Conservation (phyloP, 1,140 invertebrate species). For the Aphaenogaster floridana region DNA sequence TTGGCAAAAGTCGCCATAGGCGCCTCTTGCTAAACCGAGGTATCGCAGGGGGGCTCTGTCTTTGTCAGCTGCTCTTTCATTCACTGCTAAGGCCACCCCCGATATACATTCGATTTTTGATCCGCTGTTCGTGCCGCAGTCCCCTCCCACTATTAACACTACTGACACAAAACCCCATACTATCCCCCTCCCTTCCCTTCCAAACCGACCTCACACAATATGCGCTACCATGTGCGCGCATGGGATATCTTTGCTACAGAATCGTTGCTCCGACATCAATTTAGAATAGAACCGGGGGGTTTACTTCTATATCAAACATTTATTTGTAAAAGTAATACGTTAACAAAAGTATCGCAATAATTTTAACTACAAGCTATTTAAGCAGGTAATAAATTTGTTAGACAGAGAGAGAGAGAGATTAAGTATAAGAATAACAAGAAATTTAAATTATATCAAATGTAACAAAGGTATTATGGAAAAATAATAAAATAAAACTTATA, state of each 20-base stretch:
- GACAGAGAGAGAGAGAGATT: no score
- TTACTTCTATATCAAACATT: not conserved
- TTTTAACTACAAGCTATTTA: not conserved
- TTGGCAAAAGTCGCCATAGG: conserved; percentile 20
- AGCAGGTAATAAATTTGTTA: not conserved
- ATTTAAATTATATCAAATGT: not conserved
- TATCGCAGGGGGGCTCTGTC: conserved; percentile 62
- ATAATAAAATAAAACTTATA: not conserved
- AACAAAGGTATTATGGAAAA: not conserved
- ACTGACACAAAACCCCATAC: conserved; percentile 81
- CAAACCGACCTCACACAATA: conserved; percentile 74
- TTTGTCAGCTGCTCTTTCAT: conserved; percentile 81
- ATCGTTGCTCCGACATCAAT: not conserved
- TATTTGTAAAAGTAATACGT: not conserved
- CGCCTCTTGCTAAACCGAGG: conserved; percentile 13
- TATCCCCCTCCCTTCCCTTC: conserved; percentile 54
- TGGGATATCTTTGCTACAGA: not conserved
- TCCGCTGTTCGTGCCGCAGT: conserved; percentile 64
- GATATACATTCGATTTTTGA: conserved; percentile 67
- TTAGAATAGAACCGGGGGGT: not conserved
- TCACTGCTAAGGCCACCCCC: conserved; percentile 80
- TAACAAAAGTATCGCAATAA: not conserved
- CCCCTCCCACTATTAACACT: conserved; percentile 84
- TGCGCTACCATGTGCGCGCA: conserved; percentile 71
- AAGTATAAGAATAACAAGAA: not conserved